These are phyloP conservation scores for Drosophila virilis DNA, from an alignment of 1,140 invertebrate species.

Conservation along the genomic window DNA sequence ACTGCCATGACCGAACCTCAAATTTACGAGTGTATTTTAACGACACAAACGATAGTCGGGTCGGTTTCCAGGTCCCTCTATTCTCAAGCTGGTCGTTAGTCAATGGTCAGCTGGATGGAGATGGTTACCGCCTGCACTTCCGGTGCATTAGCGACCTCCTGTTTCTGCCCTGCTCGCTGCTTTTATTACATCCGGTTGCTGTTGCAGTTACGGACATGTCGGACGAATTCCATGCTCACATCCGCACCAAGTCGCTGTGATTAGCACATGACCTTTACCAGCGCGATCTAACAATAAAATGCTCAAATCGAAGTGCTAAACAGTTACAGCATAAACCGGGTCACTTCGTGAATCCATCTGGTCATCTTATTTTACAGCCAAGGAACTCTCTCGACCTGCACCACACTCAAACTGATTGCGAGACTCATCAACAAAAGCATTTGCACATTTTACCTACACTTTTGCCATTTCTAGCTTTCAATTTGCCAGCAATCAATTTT, in stretches of 20 bases:
- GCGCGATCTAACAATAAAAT: conserved; percentile 27
- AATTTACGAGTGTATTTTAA: conserved; percentile 38
- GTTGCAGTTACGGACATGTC: conserved; percentile 33
- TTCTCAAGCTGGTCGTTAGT: conserved; percentile 17
- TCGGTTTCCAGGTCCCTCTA: not conserved
- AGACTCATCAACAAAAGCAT: conserved; percentile 11
- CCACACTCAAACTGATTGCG: conserved; percentile 6
- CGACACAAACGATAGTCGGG: conserved; percentile 3
- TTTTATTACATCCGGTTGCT: conserved; percentile 55
- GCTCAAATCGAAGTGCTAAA: conserved; percentile 15
- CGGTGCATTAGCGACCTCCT: conserved; percentile 13
- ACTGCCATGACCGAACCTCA: conserved; percentile 17
- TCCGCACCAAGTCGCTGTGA: conserved; percentile 25
- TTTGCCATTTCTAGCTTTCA: not conserved
- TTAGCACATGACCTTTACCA: conserved; percentile 40
- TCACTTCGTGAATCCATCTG: not conserved
- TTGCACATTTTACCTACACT: conserved; percentile 13
- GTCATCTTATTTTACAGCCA: not conserved
- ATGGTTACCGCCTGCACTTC: conserved; percentile 39
- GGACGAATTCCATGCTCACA: conserved; percentile 22
- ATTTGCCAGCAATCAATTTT: conserved; percentile 63
- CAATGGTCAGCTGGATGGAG: conserved; percentile 20
- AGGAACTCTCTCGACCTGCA: conserved; percentile 19
- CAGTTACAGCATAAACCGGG: not conserved
- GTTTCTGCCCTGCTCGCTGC: not conserved